These are phyloP conservation scores for Cyanistes caeruleus DNA, from an alignment of 2,113 vertebrate genomes.

Conservation along the genomic window DNA sequence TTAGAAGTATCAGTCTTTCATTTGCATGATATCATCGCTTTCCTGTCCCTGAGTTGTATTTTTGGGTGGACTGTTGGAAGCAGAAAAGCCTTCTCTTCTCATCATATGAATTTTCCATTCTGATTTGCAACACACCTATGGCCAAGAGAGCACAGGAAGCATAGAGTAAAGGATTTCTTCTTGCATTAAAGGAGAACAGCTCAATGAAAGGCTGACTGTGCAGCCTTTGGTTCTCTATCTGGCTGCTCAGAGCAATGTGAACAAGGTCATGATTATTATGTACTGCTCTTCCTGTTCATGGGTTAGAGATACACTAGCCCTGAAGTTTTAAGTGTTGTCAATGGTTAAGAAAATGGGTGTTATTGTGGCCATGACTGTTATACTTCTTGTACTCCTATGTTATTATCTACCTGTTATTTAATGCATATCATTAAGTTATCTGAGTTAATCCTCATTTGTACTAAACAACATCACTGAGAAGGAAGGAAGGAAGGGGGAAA, in stretches of 20 bases:
- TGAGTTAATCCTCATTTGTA: not conserved
- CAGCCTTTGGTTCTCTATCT: not conserved
- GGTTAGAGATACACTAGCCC: not conserved
- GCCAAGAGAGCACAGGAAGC: not conserved
- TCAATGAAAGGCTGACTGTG: not conserved
- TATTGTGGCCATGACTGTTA: not conserved
- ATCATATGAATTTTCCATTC: slow-evolving; percentile 1
- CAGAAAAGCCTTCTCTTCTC: slow-evolving; percentile 33
- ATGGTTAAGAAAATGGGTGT: not conserved
- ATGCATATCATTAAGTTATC: not conserved
- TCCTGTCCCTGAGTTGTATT: slow-evolving; percentile 38
- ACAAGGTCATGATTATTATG: not conserved
- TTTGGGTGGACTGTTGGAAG: slow-evolving; percentile 57
- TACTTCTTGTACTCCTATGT: not conserved
- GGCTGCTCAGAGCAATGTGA: not conserved
- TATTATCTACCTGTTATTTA: not conserved
- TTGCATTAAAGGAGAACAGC: not conserved
- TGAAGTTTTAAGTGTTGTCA: not conserved
- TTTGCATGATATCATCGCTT: slow-evolving; percentile 11
- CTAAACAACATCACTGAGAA: not conserved
- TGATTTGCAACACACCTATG: slow-evolving; percentile 7
- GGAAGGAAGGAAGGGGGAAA: no score
- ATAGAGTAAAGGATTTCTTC: not conserved
- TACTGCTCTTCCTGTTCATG: not conserved
- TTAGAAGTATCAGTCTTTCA: not conserved